phyloP scores from a whole-genome alignment of 2,888 invertebrate species.

The Thecophora atra region DNA sequence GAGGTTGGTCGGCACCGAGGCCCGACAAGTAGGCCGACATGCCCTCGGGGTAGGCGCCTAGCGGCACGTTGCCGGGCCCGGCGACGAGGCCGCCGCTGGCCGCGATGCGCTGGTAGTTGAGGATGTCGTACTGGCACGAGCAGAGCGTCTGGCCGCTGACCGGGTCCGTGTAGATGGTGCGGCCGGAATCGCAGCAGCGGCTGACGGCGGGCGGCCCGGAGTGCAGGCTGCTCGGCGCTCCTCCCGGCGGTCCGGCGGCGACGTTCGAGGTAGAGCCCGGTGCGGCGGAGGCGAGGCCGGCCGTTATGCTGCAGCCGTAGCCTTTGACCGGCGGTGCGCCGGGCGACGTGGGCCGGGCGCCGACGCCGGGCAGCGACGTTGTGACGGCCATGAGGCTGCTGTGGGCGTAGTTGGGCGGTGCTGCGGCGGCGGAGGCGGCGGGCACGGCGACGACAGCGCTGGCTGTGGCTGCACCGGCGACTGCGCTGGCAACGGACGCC shows the following conservation, averaged over 20 bases:
- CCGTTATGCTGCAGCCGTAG: slow-evolving; percentile 61
- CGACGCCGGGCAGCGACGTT: slow-evolving; percentile 68
- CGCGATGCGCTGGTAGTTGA: slow-evolving; percentile 79
- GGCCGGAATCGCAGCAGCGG: slow-evolving; percentile 90
- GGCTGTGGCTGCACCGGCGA: slow-evolving; percentile 52
- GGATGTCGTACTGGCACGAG: slow-evolving; percentile 90
- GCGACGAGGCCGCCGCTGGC: slow-evolving; percentile 67
- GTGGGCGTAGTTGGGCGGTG: slow-evolving; percentile 40
- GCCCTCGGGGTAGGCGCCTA: slow-evolving; percentile 83
- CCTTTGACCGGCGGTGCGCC: slow-evolving; percentile 68
- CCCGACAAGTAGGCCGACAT: slow-evolving; percentile 89
- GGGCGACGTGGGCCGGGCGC: slow-evolving; percentile 69
- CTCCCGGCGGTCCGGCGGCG: slow-evolving; percentile 48
- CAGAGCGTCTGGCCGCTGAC: slow-evolving; percentile 88
- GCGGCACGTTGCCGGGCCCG: slow-evolving; percentile 74
- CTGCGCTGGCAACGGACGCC: slow-evolving; percentile 51
- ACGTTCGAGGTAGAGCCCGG: slow-evolving; percentile 47
- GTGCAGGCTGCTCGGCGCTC: slow-evolving; percentile 64
- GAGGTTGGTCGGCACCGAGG: slow-evolving; percentile 84
- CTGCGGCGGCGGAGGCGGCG: slow-evolving; percentile 41
- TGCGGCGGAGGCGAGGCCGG: slow-evolving; percentile 40
- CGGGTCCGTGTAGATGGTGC: slow-evolving; percentile 90
- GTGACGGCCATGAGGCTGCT: slow-evolving; percentile 65
- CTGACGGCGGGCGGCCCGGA: slow-evolving; percentile 44
- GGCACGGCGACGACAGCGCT: slow-evolving; percentile 54